These are phyloP conservation scores for Daktulosphaira vitifoliae DNA, from an alignment of 1,140 invertebrate species.

Conservation along the genomic window DNA sequence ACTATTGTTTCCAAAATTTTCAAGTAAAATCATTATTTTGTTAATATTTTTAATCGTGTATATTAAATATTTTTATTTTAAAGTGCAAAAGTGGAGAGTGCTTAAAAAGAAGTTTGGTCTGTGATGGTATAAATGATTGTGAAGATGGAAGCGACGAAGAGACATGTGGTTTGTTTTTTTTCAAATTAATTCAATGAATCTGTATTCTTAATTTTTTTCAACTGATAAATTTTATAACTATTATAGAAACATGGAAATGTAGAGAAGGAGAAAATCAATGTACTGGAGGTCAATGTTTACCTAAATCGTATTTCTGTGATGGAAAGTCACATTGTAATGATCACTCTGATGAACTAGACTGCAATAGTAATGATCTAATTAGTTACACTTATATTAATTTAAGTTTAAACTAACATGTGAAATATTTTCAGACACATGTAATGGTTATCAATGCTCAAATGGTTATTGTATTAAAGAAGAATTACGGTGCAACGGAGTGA, in stretches of 20 bases:
- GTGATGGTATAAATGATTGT: constrained; percentile 63
- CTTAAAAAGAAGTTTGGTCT: constrained; percentile 58
- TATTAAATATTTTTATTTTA: constrained; percentile 38
- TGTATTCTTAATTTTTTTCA: no score
- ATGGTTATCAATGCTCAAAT: constrained; percentile 51
- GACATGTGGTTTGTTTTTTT: constrained; percentile 45
- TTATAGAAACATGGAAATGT: constrained; percentile 47
- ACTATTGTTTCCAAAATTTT: constrained; percentile 53
- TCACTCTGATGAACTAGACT: constrained; percentile 55
- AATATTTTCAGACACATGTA: constrained; percentile 45
- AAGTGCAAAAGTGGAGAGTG: constrained; percentile 61
- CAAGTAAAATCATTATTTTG: constrained; percentile 39
- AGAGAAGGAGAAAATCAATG: constrained; percentile 53
- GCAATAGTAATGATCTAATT: constrained; percentile 40
- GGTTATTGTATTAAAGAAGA: constrained; percentile 50
- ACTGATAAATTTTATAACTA: no score
- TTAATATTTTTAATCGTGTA: neutral
- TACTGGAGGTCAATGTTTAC: constrained; percentile 49
- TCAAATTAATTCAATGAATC: no score
- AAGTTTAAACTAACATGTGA: constrained; percentile 39
- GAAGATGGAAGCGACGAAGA: constrained; percentile 61
- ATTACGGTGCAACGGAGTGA: constrained; percentile 54
- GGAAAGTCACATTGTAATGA: constrained; percentile 57
- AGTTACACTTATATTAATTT: neutral
- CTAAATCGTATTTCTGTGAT: constrained; percentile 54